phyloP scores from a whole-genome alignment of 2,113 vertebrate species.

The Dicaeum eximium region DNA sequence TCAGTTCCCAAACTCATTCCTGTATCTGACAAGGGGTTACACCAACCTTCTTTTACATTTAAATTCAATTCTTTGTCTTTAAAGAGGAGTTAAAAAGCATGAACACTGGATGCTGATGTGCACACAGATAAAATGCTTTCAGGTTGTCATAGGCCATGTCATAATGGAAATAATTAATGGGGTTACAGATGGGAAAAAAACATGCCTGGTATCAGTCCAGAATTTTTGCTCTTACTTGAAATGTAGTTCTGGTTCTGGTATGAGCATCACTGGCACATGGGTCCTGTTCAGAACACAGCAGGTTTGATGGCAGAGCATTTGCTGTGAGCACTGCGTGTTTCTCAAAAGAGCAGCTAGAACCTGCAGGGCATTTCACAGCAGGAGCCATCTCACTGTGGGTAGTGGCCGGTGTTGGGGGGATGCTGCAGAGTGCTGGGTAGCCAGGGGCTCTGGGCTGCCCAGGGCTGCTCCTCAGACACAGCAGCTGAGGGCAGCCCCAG shows the following conservation, averaged over 20 bases:
- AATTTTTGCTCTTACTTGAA: neutral
- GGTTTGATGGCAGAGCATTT: neutral
- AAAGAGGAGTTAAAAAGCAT: neutral
- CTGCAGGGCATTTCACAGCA: neutral
- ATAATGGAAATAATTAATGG: neutral
- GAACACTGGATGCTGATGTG: neutral
- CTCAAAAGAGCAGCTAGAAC: neutral
- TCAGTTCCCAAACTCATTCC: neutral
- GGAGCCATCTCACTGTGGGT: fast-evolving
- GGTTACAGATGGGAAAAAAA: neutral
- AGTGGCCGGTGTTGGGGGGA: fast-evolving
- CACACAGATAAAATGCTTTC: neutral
- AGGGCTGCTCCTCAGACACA: neutral
- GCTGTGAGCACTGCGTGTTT: neutral
- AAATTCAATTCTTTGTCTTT: neutral
- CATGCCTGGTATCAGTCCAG: neutral
- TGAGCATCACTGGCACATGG: neutral
- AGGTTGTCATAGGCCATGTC: fast-evolving
- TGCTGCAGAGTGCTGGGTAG: too few relatives aligned
- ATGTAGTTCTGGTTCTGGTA: neutral
- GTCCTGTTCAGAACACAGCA: neutral
- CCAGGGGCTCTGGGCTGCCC: neutral
- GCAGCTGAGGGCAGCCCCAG: neutral
- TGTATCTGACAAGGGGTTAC: neutral
- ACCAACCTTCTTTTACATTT: neutral